These are phyloP conservation scores for Sarcophaga peregrina DNA, from an alignment of 1,140 invertebrate genomes.

Conservation along the genomic window DNA sequence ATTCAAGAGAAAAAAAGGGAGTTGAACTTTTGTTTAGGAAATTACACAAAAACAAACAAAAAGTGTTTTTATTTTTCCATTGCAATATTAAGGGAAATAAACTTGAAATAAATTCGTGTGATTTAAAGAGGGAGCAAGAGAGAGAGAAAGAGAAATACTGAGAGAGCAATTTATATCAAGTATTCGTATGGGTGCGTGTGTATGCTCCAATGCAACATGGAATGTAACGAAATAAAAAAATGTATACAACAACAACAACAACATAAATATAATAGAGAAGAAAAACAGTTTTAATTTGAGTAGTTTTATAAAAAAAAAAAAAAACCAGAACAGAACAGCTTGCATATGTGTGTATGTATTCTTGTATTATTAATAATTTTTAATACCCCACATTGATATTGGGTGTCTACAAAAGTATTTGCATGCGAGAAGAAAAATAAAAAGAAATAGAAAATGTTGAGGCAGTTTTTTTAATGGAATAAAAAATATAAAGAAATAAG, in stretches of 20 bases:
- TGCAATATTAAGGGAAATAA: not conserved
- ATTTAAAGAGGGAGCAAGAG: too few species aligned
- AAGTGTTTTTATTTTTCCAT: not conserved
- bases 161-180: not conserved
- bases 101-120: not conserved
- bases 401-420: not conserved
- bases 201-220: slow-evolving; percentile 1
- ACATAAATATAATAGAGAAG: not conserved
- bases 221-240: slow-evolving; percentile 25
- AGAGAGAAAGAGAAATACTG: too few species aligned
- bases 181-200: not conserved
- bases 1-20: not conserved
- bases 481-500: too few species aligned
- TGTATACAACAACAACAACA: not conserved
- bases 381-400: slow-evolving; percentile 25
- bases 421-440: not conserved
- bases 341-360: not conserved
- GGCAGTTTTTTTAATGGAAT: too few species aligned
- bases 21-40: not conserved
- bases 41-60: slow-evolving; percentile 18
- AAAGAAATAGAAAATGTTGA: too few species aligned
- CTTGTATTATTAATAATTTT: not conserved
- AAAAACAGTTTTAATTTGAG: not conserved
- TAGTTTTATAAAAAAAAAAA: not conserved
- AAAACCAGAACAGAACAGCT: too few species aligned